Percentiles rank a stretch among this genome's conserved stretches.
Conservation (phyloP, 2,888 invertebrate species). For the Drosophila imparisetae region DNA sequence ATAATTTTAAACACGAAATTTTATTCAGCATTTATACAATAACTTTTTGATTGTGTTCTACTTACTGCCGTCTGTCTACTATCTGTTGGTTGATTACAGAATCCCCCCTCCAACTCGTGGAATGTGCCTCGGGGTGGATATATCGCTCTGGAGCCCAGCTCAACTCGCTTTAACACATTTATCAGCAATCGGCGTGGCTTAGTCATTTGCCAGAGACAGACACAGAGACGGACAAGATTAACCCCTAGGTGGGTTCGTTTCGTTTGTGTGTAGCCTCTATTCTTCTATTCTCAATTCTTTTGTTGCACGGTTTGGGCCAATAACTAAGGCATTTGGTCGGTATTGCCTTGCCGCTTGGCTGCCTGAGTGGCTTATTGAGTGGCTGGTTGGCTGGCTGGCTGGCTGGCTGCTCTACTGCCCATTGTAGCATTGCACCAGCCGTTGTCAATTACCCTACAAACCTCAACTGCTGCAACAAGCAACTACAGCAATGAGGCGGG, state of each 20-base stretch:
- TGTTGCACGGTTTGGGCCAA: conserved; percentile 54
- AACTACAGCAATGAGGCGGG: conserved; percentile 45
- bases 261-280: conserved; percentile 8
- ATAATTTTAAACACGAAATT: background rate
- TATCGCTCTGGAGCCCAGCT: conserved; percentile 5
- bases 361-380: conserved; percentile 55
- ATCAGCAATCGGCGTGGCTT: conserved; percentile 63
- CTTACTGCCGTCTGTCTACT: background rate
- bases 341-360: conserved; percentile 74
- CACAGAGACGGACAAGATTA: conserved; percentile 44
- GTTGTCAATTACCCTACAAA: conserved; percentile 78
- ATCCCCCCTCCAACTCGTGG: background rate
- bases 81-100: background rate
- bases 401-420: conserved; percentile 54
- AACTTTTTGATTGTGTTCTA: background rate
- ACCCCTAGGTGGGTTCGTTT: conserved; percentile 45
- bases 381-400: background rate
- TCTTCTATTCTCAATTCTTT: conserved; percentile 16
- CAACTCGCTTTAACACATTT: conserved; percentile 53
- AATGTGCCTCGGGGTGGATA: background rate
- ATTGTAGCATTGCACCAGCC: conserved; percentile 31
- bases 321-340: conserved; percentile 66
- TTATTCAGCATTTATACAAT: background rate
- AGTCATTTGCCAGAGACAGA: conserved; percentile 42
- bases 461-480: conserved; percentile 58